Conservation (phyloP, 2,888 invertebrate genomes). For the Drosophila neonasuta region DNA sequence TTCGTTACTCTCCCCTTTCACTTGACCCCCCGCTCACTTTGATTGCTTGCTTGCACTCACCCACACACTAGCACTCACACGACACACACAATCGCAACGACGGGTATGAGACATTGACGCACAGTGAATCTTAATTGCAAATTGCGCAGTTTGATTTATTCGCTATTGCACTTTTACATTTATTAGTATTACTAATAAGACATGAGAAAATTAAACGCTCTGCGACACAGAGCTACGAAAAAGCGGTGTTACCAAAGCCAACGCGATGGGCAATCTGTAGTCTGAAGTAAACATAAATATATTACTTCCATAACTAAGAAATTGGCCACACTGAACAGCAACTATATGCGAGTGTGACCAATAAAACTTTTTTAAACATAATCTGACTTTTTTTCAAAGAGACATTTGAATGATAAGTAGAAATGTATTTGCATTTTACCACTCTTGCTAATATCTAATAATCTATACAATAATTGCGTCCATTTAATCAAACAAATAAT, state of each 20-base stretch:
- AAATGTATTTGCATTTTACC: too few relatives aligned
- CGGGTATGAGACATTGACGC: conserved; percentile 26
- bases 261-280: conserved; percentile 3
- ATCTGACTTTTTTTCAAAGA: too few relatives aligned
- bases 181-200: conserved; percentile 33
- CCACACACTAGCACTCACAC: conserved; percentile 35
- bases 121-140: conserved; percentile 37
- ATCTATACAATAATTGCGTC: too few relatives aligned
- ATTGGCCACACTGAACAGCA: background rate
- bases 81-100: conserved; percentile 22
- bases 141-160: conserved; percentile 53
- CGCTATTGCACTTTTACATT: conserved; percentile 49
- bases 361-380: too few relatives aligned
- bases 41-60: conserved; percentile 18
- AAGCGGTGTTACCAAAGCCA: conserved; percentile 35
- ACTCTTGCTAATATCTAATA: too few relatives aligned
- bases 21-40: conserved; percentile 24
- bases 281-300: background rate
- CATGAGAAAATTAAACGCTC: conserved; percentile 43
- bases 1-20: conserved; percentile 32
- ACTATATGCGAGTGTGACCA: background rate
- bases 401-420: too few relatives aligned
- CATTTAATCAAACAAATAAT: too few relatives aligned
- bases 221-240: conserved; percentile 36
- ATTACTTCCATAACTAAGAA: background rate